Conservation (phyloP, 2,888 invertebrate species). For the Poecilus cupreus region DNA sequence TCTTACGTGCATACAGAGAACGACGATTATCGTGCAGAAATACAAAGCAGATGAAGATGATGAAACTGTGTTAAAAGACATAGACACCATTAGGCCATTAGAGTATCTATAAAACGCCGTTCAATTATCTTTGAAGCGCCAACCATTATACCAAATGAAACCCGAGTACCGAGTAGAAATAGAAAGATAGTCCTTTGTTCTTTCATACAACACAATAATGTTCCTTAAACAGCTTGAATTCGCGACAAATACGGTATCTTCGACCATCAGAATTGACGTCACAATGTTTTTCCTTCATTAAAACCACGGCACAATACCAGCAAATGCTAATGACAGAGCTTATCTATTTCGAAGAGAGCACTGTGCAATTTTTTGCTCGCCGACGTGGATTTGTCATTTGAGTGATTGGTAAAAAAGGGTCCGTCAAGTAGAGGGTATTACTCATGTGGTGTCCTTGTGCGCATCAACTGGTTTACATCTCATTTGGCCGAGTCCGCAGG, state of each 20-base stretch:
- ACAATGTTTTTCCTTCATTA: not conserved
- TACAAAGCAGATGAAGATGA: no score
- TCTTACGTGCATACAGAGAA: not conserved
- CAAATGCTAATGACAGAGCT: slow-evolving; percentile 11
- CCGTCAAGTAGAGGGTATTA: not conserved
- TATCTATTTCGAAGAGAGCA: not conserved
- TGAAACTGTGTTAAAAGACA: no score
- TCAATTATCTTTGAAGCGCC: no score
- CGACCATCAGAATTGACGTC: not conserved
- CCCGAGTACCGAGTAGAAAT: not conserved
- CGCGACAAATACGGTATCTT: slow-evolving; percentile 4
- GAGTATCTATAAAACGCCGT: no score
- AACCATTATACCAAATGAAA: not conserved
- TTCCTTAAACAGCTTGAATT: not conserved
- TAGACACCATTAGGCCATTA: no score
- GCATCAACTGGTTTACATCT: slow-evolving; percentile 40
- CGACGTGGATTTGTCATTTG: not conserved
- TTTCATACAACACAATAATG: not conserved
- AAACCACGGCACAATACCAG: not conserved
- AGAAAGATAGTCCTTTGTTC: not conserved
- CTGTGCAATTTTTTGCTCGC: not conserved
- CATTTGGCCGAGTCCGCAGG: slow-evolving; percentile 33
- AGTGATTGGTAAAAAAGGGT: slow-evolving; percentile 4
- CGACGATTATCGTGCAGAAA: no score
- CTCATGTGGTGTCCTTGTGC: not conserved